phyloP scores from a whole-genome alignment of 1,140 invertebrate genomes.

The Bombus cullumanus region DNA sequence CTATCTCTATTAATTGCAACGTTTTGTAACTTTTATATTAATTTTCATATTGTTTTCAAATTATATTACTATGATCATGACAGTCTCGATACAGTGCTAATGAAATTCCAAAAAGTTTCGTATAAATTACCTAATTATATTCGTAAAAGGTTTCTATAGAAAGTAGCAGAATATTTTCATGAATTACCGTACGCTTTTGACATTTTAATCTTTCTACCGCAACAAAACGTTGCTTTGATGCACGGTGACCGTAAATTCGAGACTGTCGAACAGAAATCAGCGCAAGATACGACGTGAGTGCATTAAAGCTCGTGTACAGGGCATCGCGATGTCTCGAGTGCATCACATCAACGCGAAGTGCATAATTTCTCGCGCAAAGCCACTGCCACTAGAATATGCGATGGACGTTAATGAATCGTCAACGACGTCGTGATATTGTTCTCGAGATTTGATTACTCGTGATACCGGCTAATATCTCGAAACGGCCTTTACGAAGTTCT shows the following conservation, averaged over 20 bases:
- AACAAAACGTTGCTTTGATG: not conserved
- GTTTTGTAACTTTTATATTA: not conserved
- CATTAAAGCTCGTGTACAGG: not conserved
- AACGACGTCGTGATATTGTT: conserved; percentile 7
- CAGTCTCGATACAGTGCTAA: not conserved
- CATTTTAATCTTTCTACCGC: not conserved
- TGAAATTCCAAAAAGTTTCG: not conserved
- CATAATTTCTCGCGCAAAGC: conserved; percentile 1
- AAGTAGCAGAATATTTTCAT: not conserved
- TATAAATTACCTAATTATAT: not conserved
- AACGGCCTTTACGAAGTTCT: not conserved
- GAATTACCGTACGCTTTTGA: not conserved
- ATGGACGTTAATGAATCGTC: conserved; percentile 24
- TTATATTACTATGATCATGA: no score
- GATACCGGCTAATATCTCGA: not conserved
- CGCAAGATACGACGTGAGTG: not conserved
- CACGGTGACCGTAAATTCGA: not conserved
- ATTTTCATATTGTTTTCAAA: not conserved
- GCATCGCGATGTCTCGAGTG: not conserved
- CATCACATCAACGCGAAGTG: not conserved
- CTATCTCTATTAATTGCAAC: not conserved
- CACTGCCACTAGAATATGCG: not conserved
- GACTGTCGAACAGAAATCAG: not conserved
- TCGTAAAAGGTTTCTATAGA: not conserved
- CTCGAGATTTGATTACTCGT: conserved; percentile 15